A percentile compares a stretch with the other conserved stretches of the same genome.
phyloP scores from a whole-genome alignment of 2,797 vertebrate species.

The Sebastes aleutianus region DNA sequence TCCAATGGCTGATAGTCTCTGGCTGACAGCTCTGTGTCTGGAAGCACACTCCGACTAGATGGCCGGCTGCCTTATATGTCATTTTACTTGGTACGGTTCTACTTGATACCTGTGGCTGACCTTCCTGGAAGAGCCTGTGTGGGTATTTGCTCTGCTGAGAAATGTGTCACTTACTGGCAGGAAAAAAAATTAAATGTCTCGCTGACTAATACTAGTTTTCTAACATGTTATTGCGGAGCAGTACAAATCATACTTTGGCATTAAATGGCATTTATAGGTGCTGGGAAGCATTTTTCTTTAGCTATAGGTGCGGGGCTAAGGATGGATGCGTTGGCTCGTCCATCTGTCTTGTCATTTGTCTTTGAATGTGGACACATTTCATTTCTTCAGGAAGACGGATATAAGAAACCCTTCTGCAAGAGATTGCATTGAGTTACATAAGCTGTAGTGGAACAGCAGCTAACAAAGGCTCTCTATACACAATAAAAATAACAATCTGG shows the following conservation, averaged over 20 bases:
- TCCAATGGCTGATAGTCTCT: conserved; percentile 2
- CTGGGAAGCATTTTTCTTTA: neutral
- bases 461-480: neutral
- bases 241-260: neutral
- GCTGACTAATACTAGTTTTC: neutral
- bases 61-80: conserved; percentile 17
- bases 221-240: neutral
- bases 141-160: neutral
- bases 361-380: neutral
- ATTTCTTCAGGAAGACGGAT: neutral
- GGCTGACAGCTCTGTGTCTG: conserved; percentile 26
- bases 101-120: conserved; percentile 37
- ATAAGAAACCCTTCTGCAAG: neutral
- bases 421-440: neutral
- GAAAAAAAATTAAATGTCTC: neutral
- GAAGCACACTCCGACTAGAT: conserved; percentile 2
- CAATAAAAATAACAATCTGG: neutral
- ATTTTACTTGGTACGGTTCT: conserved; percentile 1
- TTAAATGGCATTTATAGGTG: neutral
- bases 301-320: neutral
- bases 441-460: neutral
- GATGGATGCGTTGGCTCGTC: neutral
- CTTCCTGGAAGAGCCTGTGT: conserved; percentile 37
- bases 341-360: neutral
- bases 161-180: neutral